Conservation (phyloP, 30 jellyfish, hydroid and myxozoan genomes). For the Mastigias papua region DNA sequence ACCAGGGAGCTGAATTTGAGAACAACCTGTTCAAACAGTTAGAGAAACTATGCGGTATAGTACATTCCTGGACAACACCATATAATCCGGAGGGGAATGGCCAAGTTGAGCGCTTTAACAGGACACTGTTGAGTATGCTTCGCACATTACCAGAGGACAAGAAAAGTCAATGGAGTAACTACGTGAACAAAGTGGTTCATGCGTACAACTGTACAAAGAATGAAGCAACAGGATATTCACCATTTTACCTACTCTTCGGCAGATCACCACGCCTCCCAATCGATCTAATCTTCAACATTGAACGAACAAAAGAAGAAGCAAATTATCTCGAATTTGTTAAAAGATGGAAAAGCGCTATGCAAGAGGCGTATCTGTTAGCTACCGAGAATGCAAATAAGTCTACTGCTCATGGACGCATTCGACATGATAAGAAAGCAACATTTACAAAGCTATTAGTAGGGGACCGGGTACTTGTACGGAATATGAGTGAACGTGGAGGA, state of each 20-base stretch:
- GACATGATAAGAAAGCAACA: conserved; percentile 5
- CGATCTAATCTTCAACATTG: conserved; percentile 11
- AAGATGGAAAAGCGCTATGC: conserved; percentile 33
- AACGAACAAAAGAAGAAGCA: not conserved
- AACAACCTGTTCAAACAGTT: conserved; percentile 40
- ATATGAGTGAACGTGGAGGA: conserved; percentile 38
- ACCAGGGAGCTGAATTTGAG: conserved; percentile 70
- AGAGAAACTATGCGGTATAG: conserved; percentile 35
- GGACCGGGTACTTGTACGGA: conserved; percentile 29
- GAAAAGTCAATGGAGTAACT: conserved; percentile 45
- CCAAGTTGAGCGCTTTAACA: conserved; percentile 67
- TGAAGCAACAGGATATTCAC: conserved; percentile 66
- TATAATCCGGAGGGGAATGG: no score
- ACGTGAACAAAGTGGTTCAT: conserved; percentile 22
- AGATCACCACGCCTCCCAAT: conserved; percentile 39
- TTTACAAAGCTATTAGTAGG: conserved; percentile 18
- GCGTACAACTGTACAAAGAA: conserved; percentile 65
- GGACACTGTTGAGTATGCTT: conserved; percentile 55
- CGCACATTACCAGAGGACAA: conserved; percentile 21
- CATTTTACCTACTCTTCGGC: conserved; percentile 63
- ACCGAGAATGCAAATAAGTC: conserved; percentile 30
- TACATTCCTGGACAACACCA: no score
- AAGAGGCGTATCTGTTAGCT: conserved; percentile 26
- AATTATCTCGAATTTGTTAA: conserved; percentile 11
- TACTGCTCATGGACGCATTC: conserved; percentile 13